These are phyloP conservation scores for Tauraco erythrolophus DNA, from an alignment of 2,113 vertebrate species.

Conservation along the genomic window DNA sequence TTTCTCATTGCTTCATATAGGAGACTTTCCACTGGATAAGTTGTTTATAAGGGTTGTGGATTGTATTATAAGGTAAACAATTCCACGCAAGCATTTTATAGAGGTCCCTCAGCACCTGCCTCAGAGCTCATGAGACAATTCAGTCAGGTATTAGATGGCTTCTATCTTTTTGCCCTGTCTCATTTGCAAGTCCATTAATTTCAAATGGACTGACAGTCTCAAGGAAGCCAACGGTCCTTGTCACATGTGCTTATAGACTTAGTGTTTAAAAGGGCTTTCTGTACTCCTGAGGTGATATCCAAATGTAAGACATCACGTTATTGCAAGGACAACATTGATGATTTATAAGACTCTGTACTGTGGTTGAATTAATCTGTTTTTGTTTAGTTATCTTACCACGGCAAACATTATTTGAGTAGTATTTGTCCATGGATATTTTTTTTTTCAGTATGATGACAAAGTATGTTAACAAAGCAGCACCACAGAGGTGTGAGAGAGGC, in stretches of 20 bases:
- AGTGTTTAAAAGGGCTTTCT: not conserved
- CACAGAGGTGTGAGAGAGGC: not conserved
- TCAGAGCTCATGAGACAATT: not conserved
- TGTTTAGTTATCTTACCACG: not conserved
- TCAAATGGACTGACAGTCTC: not conserved
- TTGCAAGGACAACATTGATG: not conserved
- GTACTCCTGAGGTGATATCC: not conserved
- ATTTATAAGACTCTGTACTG: not conserved
- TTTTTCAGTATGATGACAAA: not conserved
- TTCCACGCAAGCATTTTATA: not conserved
- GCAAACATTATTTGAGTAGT: not conserved
- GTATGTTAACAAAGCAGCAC: not conserved
- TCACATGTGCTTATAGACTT: not conserved
- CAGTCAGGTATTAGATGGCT: not conserved
- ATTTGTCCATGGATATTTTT: not conserved
- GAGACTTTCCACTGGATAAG: not conserved
- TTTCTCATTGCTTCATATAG: not conserved
- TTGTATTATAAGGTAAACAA: not conserved
- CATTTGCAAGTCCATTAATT: not conserved
- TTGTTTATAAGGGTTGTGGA: not conserved
- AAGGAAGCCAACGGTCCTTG: not conserved
- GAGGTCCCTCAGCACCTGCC: not conserved
- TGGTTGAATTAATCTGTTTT: not conserved
- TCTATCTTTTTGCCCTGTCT: not conserved
- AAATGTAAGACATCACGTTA: not conserved